Base-by-base conservation (phyloP, 2,797 vertebrate genomes). In the Falco naumanni region DNA sequence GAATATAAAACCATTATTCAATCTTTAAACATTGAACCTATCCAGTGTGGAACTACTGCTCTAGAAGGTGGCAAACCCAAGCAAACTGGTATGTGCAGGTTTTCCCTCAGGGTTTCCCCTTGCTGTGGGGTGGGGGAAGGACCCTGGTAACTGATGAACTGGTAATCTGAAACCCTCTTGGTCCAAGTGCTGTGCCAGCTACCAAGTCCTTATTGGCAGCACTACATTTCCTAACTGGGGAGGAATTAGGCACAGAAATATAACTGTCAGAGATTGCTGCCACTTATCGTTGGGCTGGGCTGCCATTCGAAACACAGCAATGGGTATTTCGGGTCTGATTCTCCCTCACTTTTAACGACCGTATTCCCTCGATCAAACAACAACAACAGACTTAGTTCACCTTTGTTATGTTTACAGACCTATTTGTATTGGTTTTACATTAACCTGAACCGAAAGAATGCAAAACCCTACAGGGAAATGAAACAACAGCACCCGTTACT, bases 1-100 rank as follows among this genome's bases (percentile, higher is more conserved):
- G 11, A 65, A 56, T 0, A 2, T 6, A 28, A 75, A 54, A 57
- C 9, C 8, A 8, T 34, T 60, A 28, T 68, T 48, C 24, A n/a
- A 0, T 72, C 21, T 63, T 71, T 64, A 60, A 66, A 45, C 7
- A 13, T 22, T 18, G 70, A 63, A 48, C 6, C 21, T 18, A 28
- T 6, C 15, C 25, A 45, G 1, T 1, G 11, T 31, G 21, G 11
- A 84, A 34, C 28, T 71, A 21, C 31, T 54, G 25, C 37, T 69
- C 28, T 26, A 39, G 21, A 78, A 51, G 33, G 41, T 11, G 29
- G 48, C 11, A 56, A 87, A 56, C 4, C 7, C 74, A 34, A 84
- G 29, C 24, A 31, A 51, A 69, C 0, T 10, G 41, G 28, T 6
- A 5, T 0, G 0, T 3, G 7, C 15, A 48, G 21, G 18, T 34